Evolutionary conservation across 2,888 invertebrate genomes (phyloP), one percentile per base, ranked within the genome.

Genomic region (Malthinus seriepunctatus): DNA sequence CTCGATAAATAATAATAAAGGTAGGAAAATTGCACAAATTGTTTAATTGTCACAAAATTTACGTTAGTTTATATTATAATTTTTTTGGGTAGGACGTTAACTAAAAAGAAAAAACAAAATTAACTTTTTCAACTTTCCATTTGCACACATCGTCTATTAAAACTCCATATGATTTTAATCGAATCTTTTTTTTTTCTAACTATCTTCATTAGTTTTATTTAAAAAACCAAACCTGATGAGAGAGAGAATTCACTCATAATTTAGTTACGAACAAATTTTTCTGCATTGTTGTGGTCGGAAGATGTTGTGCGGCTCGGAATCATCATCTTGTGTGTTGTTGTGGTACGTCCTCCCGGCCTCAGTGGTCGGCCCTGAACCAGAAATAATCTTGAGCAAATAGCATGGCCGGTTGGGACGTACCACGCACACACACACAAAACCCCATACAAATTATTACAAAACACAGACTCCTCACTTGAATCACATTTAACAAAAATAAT

Each of bases 331-430:
- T 54, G 46, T 55, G 51, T 48, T 49, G 56, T 45, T 11, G 47
- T 53, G 52, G 58, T 59, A 58, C 58, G 57, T 48, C 61, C 66
- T 81, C 81, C 81, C 82, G 67, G 61, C 66, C 67, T 66, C 67
- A 71, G 68, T 69, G 69, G 69, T 69, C 68, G 69, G 67, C 63
- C 71, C 71, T 71, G 71, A 69, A 71, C 71, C 69, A 71, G 71
- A 71, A 71, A 71, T 60, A 68, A 65, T 69, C 68, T 71, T 69
- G 69, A 69, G 68, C 69, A 69, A 67, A 63, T 63, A 66, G 66
- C 65, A 66, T 66, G 62, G 71, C 69, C 69, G 68, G 67, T 65
- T 66, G 69, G 68, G 69, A 69, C 69, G 68, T 65, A 69, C 67
- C 69, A 69, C 69, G 66, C 68, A 64, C 65, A 67, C 66, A 63